A percentile compares a stretch with the other conserved stretches of the same genome.
These are phyloP conservation scores for Halcyon chelicuti DNA, from an alignment of 2,797 vertebrate genomes.

Conservation along the genomic window DNA sequence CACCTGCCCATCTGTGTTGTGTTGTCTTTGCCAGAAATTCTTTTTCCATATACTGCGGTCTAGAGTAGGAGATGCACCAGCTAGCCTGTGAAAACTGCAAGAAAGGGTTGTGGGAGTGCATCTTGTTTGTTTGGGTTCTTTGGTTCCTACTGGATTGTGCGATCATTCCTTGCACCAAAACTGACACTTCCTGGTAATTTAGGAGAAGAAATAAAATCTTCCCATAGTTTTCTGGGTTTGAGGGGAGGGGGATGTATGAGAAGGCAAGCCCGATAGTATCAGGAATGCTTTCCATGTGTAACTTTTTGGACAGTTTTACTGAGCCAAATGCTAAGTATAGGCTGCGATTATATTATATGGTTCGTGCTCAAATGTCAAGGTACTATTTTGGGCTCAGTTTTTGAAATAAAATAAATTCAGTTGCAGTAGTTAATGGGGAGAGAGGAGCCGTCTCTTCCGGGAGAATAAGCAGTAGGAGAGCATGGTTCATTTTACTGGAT, in stretches of 20 bases:
- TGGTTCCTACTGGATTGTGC: background rate
- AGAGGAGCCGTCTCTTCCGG: background rate
- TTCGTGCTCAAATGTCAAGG: slow-evolving; percentile 66
- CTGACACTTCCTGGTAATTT: background rate
- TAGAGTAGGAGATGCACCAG: background rate
- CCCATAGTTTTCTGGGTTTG: background rate
- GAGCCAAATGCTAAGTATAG: slow-evolving; percentile 48
- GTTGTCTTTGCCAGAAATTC: background rate
- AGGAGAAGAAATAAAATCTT: background rate
- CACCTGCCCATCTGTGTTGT: background rate
- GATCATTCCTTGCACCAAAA: background rate
- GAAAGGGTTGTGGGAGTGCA: background rate
- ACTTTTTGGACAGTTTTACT: slow-evolving; percentile 49
- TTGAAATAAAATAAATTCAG: slow-evolving; percentile 48
- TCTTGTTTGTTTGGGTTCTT: background rate
- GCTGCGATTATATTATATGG: slow-evolving; percentile 58
- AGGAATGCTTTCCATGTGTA: slow-evolving; percentile 31
- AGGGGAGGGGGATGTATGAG: background rate
- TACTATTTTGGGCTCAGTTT: slow-evolving; percentile 63
- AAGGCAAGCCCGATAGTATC: slow-evolving; percentile 27
- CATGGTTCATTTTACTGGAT: background rate
- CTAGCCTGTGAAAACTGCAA: background rate
- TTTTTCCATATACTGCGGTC: background rate
- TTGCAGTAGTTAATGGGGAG: slow-evolving; percentile 20
- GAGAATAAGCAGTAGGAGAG: background rate